Evolutionary conservation across 2,797 vertebrate genomes (phyloP).

Genomic region (Danio choprae): DNA sequence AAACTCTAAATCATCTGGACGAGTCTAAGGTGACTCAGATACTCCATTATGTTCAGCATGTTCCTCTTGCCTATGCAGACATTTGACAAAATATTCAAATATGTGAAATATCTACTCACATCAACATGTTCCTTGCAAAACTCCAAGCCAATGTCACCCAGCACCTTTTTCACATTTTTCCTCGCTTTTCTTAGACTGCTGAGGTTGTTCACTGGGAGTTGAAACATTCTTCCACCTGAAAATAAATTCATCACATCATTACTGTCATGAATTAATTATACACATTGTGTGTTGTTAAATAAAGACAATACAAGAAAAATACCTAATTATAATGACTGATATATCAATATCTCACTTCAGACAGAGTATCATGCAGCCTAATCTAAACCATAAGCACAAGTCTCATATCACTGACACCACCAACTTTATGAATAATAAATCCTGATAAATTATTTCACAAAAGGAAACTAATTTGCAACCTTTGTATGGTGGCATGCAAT

Average conservation of each 20-base stretch:
- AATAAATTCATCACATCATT: conserved; percentile 8
- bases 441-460: background rate
- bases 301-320: background rate
- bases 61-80: background rate
- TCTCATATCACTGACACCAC: background rate
- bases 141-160: conserved; percentile 98
- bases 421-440: conserved; percentile 5
- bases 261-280: background rate
- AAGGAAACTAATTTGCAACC: background rate
- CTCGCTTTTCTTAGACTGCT: conserved; percentile 98
- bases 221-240: conserved; percentile 95
- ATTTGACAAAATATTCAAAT: conserved; percentile 7
- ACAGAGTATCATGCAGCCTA: background rate
- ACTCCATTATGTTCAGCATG: background rate
- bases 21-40: background rate
- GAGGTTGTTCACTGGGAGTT: conserved; percentile 99
- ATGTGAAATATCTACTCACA: conserved; percentile 77
- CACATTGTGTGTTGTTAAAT: background rate
- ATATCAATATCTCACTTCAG: background rate
- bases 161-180: conserved; percentile 98
- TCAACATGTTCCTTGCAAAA: conserved; percentile 97
- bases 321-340: background rate
- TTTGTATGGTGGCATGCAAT: conserved; percentile 9
- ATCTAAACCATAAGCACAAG: conserved; percentile 11
- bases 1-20: background rate